A percentile compares a stretch with the other conserved stretches of the same genome.
Conservation (phyloP, 2,113 vertebrate genomes). For the Pseudolaguvia tuberculata region DNA sequence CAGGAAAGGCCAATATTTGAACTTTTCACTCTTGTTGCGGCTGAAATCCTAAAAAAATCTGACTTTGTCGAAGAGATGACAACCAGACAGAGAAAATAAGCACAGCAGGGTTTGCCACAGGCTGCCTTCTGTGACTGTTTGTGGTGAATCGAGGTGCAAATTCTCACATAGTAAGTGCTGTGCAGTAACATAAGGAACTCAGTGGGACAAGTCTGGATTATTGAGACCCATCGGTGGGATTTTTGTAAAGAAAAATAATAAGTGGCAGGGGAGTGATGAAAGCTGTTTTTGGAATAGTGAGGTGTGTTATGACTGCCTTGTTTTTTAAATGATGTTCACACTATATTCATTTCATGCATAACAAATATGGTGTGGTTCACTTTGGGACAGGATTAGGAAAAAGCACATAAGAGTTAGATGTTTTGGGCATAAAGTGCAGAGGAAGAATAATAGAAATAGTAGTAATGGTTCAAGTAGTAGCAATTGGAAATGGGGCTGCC, state of each 20-base stretch:
- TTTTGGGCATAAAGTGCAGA: too few relatives aligned
- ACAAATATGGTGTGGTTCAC: neutral
- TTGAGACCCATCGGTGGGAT: neutral
- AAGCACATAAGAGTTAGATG: too few relatives aligned
- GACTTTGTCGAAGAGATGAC: slow-evolving; percentile 52
- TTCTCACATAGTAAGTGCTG: slow-evolving; percentile 35
- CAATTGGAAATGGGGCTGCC: too few relatives aligned
- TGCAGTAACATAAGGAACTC: slow-evolving; percentile 15
- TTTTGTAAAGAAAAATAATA: neutral
- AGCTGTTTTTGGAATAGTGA: neutral
- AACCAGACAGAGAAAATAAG: slow-evolving; percentile 52
- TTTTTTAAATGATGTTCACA: neutral
- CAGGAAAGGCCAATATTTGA: slow-evolving; percentile 78
- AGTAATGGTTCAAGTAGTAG: too few relatives aligned
- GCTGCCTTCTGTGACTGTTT: slow-evolving; percentile 6
- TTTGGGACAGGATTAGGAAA: too few relatives aligned
- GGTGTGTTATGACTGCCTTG: neutral
- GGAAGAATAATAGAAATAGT: too few relatives aligned
- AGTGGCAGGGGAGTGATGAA: neutral
- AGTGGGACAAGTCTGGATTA: slow-evolving; percentile 8
- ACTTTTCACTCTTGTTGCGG: slow-evolving; percentile 71
- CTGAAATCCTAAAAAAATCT: slow-evolving; percentile 62
- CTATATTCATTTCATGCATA: neutral
- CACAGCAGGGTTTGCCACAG: slow-evolving; percentile 25
- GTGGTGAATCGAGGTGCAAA: slow-evolving; percentile 27